Base-by-base conservation (phyloP, 2,113 vertebrate species). In the Amphilophus citrinellus region DNA sequence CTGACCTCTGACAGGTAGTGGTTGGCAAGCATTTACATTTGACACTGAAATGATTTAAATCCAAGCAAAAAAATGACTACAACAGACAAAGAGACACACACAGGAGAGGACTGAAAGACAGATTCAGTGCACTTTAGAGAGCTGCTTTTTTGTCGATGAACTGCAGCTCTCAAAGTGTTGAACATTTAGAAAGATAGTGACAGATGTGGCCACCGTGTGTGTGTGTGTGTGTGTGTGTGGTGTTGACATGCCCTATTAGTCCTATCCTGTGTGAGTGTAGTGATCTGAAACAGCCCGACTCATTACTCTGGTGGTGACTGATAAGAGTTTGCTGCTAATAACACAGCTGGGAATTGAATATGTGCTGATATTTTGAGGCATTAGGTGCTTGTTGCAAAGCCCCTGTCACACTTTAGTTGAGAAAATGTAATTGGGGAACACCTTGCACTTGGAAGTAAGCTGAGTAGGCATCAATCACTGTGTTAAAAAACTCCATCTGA, bases 261-360 rank as follows among this genome's bases (percentile, higher is more conserved):
- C 88, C 87, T 89, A 89, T 92, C 93, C 94, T 88, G 93, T 91
- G 91, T 82, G 85, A 90, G 86, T 18, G 85, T 73, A 68, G 88
- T 86, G 91, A 93, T 94, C 91, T 93, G 85, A 92, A 94, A 88
- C 92, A 91, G 92, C 71, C 91, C 18, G 20, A 86, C 93, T 94
- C 92, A 94, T 94, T 94, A 94, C 90, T 90, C 90, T 82, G 84
- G 79, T 90, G 94, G 65, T 92, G 94, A 95, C 90, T 91, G 94
- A 95, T 91, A 93, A 91, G 89, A 92, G 90, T 79, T 84, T 73
- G 93, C 93, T 94, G 93, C 91, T 93, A 93, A 93, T 89, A 94
- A 91, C 87, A 79, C 92, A 79, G 82, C 79, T 79, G 92, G 92
- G 92, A 92, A 87, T 93, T 86, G 84, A 84, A 87, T 68, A 42